Percentiles rank a stretch among this genome's conserved stretches.
These are phyloP conservation scores for Frankliniella fusca DNA, from an alignment of 2,888 invertebrate species.

Conservation along the genomic window DNA sequence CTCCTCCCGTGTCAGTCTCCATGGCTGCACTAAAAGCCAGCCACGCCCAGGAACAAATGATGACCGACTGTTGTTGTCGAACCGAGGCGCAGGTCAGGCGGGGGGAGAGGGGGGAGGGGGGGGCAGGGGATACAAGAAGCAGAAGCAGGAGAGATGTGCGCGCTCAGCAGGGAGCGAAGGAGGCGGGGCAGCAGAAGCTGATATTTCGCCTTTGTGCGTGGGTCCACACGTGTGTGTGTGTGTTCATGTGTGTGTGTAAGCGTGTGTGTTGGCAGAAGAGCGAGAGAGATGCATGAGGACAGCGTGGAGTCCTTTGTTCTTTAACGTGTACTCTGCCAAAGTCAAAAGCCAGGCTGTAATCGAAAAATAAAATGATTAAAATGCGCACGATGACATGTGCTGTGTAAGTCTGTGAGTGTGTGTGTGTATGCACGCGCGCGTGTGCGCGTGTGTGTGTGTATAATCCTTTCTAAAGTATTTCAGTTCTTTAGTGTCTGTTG, in stretches of 20 bases:
- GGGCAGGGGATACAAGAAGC: too few species aligned
- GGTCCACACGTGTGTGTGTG: too few species aligned
- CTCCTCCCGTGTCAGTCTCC: neutral
- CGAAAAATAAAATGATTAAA: too few species aligned
- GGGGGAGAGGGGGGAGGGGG: too few species aligned
- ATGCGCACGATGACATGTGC: neutral
- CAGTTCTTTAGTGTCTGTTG: too few species aligned
- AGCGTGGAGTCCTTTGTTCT: too few species aligned
- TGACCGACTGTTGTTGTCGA: slow-evolving; percentile 6
- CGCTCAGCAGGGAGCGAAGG: neutral
- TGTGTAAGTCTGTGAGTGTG: neutral
- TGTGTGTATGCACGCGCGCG: neutral
- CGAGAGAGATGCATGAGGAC: neutral
- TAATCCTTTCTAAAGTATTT: neutral
- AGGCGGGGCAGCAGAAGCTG: neutral
- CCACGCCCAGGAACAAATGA: slow-evolving; percentile 10
- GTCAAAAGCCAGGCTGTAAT: too few species aligned
- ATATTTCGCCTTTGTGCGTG: too few species aligned
- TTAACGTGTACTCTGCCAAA: too few species aligned
- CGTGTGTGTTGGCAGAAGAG: neutral
- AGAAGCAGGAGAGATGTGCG: too few species aligned
- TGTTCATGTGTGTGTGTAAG: too few species aligned
- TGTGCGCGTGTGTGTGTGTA: neutral
- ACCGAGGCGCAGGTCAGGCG: neutral
- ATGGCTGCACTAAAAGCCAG: neutral